phyloP scores from a whole-genome alignment of 2,888 invertebrate genomes.

The Cephus runcator region DNA sequence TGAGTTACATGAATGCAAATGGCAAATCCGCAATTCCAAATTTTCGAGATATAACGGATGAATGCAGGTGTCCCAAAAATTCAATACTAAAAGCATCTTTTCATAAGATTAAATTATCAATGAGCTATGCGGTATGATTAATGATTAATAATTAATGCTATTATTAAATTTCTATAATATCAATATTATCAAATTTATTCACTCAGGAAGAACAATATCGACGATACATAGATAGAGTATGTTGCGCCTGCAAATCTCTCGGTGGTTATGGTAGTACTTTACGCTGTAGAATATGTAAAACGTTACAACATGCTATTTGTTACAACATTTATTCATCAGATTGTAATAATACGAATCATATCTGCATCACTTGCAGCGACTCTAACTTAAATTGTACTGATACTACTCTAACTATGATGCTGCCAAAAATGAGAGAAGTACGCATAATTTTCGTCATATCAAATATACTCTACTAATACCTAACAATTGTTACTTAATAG shows the following conservation, averaged over 20 bases:
- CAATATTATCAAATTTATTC: not conserved
- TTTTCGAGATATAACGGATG: not conserved
- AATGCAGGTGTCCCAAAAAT: not conserved
- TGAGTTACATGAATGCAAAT: not conserved
- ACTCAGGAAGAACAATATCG: not conserved
- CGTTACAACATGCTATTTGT: not conserved
- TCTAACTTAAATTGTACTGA: not conserved
- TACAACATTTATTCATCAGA: not conserved
- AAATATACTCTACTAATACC: not conserved
- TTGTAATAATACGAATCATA: not conserved
- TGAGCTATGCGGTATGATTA: not conserved
- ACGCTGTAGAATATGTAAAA: not conserved
- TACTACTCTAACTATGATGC: not conserved
- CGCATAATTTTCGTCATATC: not conserved
- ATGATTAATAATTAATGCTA: not conserved
- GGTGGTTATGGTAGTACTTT: not conserved
- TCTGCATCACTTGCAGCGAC: not conserved
- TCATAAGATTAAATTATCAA: not conserved
- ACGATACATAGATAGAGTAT: not conserved
- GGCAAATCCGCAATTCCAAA: not conserved
- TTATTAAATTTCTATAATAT: not conserved
- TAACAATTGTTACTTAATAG: not conserved
- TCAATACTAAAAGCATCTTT: not conserved
- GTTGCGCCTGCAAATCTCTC: not conserved
- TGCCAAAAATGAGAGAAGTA: not conserved